These are phyloP conservation scores for Rhynchotus rufescens DNA, from an alignment of 2,797 vertebrate species.

Conservation along the genomic window DNA sequence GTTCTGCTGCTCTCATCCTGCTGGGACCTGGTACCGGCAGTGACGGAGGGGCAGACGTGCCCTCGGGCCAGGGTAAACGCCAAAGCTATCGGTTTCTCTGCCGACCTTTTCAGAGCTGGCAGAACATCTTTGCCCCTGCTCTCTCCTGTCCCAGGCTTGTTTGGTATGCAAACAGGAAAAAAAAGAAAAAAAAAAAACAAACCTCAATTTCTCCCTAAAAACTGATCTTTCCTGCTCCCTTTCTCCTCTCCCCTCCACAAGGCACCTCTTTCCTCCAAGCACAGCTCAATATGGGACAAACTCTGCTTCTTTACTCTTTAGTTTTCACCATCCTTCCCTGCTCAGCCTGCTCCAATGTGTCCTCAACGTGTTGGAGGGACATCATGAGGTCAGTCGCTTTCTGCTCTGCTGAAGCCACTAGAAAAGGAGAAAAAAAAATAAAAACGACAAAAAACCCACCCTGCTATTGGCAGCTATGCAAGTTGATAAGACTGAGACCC, in stretches of 20 bases:
- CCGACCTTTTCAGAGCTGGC: background rate
- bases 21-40: too few species aligned
- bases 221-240: background rate
- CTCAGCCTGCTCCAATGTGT: background rate
- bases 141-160: rapidly evolving
- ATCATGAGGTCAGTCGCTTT: background rate
- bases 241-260: background rate
- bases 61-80: background rate
- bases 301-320: background rate
- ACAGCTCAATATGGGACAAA: rapidly evolving
- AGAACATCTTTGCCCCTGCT: background rate
- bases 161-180: background rate
- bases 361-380: rapidly evolving
- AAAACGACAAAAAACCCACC: background rate
- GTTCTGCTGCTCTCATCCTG: too few species aligned
- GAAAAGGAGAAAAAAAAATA: background rate
- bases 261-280: background rate
- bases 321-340: rapidly evolving
- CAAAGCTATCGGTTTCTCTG: rapidly evolving
- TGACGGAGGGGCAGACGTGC: rapidly evolving
- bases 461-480: background rate
- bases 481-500: too few species aligned
- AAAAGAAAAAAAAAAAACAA: too few species aligned
- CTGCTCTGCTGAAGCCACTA: background rate
- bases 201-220: too few species aligned